These are phyloP conservation scores for Astur gentilis DNA, from an alignment of 2,113 vertebrate genomes.

Conservation along the genomic window DNA sequence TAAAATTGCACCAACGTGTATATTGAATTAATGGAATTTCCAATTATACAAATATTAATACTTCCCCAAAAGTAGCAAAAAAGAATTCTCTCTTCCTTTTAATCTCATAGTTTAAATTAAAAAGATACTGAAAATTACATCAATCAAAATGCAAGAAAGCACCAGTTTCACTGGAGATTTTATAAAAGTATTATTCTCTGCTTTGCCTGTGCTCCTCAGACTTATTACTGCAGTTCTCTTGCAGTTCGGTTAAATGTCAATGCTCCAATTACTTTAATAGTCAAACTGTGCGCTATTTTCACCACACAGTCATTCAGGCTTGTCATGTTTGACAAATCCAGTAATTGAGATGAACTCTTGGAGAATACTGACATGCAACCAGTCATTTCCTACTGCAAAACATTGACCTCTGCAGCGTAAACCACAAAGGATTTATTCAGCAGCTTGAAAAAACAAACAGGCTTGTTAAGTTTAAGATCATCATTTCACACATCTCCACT, in stretches of 20 bases:
- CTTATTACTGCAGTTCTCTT: conserved; percentile 53
- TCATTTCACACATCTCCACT: conserved; percentile 1
- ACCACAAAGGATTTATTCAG: conserved; percentile 36
- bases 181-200: background rate
- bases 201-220: conserved; percentile 19
- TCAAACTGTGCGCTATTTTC: conserved; percentile 65
- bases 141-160: background rate
- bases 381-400: conserved; percentile 51
- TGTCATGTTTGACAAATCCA: conserved; percentile 70
- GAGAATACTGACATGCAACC: conserved; percentile 59
- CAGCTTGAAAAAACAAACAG: conserved; percentile 26
- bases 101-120: background rate
- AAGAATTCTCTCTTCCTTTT: background rate
- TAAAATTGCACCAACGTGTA: background rate
- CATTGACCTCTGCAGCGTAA: conserved; percentile 25
- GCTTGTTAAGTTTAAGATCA: conserved; percentile 16
- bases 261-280: conserved; percentile 71
- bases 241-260: conserved; percentile 65
- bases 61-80: background rate
- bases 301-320: conserved; percentile 58
- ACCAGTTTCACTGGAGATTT: background rate
- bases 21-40: background rate
- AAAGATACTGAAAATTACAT: background rate
- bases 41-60: background rate
- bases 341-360: conserved; percentile 67